Evolutionary conservation across 2,113 vertebrate species (phyloP).

Genomic region (Pandion haliaetus): DNA sequence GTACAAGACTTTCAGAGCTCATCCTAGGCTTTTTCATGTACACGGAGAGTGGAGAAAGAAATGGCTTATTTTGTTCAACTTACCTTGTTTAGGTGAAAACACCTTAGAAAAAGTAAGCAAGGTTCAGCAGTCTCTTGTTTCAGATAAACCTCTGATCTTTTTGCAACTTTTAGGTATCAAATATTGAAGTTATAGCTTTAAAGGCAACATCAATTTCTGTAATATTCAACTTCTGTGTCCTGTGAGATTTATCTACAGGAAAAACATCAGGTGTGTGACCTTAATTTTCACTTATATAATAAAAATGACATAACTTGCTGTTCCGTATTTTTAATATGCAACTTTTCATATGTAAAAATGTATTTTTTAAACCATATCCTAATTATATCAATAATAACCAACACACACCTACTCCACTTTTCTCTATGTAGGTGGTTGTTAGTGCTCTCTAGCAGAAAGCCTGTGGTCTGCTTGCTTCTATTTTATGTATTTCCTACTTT

Average conservation of each 20-base stretch:
- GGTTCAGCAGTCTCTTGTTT: neutral
- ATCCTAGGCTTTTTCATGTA: neutral
- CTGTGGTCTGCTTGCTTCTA: neutral
- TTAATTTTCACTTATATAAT: neutral
- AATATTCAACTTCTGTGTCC: neutral
- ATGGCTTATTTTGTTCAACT: neutral
- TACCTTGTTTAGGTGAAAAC: neutral
- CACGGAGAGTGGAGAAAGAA: neutral
- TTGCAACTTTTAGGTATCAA: neutral
- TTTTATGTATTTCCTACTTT: neutral
- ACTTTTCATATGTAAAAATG: neutral
- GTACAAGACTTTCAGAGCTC: neutral
- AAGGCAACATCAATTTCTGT: neutral
- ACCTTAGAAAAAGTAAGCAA: neutral
- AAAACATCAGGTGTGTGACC: neutral
- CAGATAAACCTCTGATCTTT: neutral
- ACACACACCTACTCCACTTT: conserved; percentile 18
- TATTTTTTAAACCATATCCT: neutral
- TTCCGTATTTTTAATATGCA: neutral
- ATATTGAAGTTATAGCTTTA: neutral
- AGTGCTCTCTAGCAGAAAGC: neutral
- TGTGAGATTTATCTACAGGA: neutral
- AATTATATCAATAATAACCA: conserved; percentile 24
- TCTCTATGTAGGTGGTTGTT: conserved; percentile 37
- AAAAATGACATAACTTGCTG: neutral